Evolutionary conservation across 2,113 vertebrate species (phyloP).

Genomic region (Argyrosomus japonicus): DNA sequence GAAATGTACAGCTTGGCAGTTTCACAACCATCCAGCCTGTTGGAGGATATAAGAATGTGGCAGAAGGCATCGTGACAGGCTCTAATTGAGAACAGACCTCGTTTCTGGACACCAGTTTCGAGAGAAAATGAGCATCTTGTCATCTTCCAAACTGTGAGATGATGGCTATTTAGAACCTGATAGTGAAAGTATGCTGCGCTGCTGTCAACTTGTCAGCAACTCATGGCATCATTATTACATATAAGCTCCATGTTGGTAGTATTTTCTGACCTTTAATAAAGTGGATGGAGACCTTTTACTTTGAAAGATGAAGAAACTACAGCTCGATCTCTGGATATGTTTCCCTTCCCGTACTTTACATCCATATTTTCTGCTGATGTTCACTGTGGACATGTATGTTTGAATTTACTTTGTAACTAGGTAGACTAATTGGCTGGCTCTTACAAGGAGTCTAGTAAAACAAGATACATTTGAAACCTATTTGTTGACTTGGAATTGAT

Average conservation of each 20-base stretch:
- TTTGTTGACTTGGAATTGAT: background rate
- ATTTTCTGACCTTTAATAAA: background rate
- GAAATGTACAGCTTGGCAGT: constrained; percentile 57
- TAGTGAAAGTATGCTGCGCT: constrained; percentile 3
- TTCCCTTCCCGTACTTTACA: background rate
- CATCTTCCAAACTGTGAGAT: constrained; percentile 47
- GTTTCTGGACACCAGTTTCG: constrained; percentile 49
- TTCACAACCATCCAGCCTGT: constrained; percentile 35
- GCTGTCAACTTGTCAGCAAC: constrained; percentile 9
- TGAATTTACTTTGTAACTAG: constrained; percentile 1
- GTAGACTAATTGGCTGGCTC: background rate
- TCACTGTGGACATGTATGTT: background rate
- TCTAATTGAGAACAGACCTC: constrained; percentile 61
- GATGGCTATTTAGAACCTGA: constrained; percentile 31
- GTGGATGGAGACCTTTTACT: background rate
- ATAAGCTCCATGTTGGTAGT: background rate
- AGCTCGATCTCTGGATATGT: background rate
- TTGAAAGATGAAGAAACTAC: background rate
- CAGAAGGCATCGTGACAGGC: constrained; percentile 60
- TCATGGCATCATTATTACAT: background rate
- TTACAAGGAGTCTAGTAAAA: background rate
- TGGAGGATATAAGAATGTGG: constrained; percentile 45
- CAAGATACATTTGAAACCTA: constrained; percentile 8
- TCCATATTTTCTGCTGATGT: background rate
- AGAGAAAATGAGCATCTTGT: constrained; percentile 57